Evolutionary conservation across 1,140 invertebrate species (phyloP).

Genomic region (Marisa cornuarietis): DNA sequence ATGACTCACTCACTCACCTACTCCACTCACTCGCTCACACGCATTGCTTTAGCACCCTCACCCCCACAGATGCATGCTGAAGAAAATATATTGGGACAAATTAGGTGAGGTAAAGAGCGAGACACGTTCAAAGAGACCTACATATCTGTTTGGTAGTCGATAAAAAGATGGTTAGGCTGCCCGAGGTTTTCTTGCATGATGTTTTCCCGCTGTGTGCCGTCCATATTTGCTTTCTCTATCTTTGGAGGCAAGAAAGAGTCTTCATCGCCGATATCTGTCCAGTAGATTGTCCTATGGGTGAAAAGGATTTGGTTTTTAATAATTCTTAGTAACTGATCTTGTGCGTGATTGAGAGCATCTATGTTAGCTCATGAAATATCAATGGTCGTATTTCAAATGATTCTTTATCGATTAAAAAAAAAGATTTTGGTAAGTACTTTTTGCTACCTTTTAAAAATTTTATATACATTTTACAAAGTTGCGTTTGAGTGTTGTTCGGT

Average conservation of each 20-base stretch:
- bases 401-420: too few species aligned
- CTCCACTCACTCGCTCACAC: background rate
- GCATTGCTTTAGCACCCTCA: background rate
- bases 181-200: slow-evolving; percentile 61
- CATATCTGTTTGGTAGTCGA: slow-evolving; percentile 81
- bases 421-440: too few species aligned
- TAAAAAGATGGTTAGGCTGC: slow-evolving; percentile 73
- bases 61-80: background rate
- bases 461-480: too few species aligned
- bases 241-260: slow-evolving; percentile 73
- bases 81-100: too few species aligned
- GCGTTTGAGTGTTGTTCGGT: too few species aligned
- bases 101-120: too few species aligned
- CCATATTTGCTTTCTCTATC: slow-evolving; percentile 94
- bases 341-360: too few species aligned
- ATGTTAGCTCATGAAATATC: too few species aligned
- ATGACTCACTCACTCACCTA: background rate
- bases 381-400: too few species aligned
- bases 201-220: slow-evolving; percentile 71
- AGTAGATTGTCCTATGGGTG: slow-evolving; percentile 76
- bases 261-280: slow-evolving; percentile 95
- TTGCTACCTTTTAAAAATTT: too few species aligned
- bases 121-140: too few species aligned
- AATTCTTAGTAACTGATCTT: too few species aligned
- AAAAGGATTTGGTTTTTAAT: background rate